Conservation (phyloP, 2,888 invertebrate species). For the Sclerodermus sp. region DNA sequence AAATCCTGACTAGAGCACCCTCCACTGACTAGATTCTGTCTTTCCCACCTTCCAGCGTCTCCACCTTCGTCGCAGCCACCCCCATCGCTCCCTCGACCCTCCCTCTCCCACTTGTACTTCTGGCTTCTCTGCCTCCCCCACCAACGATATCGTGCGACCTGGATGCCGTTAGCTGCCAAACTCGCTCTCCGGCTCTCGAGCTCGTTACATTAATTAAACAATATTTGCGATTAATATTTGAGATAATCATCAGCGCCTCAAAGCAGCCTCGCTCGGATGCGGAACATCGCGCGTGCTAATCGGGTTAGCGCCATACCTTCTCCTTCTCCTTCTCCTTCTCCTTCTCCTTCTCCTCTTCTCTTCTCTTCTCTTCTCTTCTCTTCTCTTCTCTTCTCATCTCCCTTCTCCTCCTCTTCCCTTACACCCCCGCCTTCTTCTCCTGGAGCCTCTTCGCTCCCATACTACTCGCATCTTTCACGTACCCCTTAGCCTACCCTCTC, state of each 20-base stretch:
- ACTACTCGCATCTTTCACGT: too few species aligned
- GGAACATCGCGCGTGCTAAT: conserved; percentile 42
- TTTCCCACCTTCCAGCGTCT: neutral
- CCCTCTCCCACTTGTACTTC: conserved; percentile 15
- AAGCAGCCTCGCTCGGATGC: conserved; percentile 33
- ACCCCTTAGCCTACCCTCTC: too few species aligned
- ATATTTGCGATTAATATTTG: conserved; percentile 55
- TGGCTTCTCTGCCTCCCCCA: conserved; percentile 16
- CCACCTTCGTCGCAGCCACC: too few species aligned
- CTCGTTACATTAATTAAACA: conserved; percentile 52
- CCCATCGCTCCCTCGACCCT: conserved; percentile 15
- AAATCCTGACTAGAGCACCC: neutral
- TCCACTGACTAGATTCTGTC: conserved; percentile 16
- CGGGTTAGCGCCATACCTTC: conserved; percentile 36
- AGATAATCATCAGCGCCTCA: conserved; percentile 51
- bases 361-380: conserved; percentile 1
- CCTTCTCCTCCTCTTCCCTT: conserved; percentile 1
- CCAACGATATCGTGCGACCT: conserved; percentile 20
- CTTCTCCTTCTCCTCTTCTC: conserved; percentile 6
- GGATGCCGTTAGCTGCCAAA: conserved; percentile 4
- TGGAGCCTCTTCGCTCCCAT: neutral
- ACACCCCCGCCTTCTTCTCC: neutral
- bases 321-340: conserved; percentile 8
- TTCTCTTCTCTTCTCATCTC: conserved; percentile 1
- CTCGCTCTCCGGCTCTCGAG: conserved; percentile 24